A percentile compares a stretch with the other conserved stretches of the same genome.
Conservation (phyloP, 2,888 invertebrate genomes). For the Spialia ferax region DNA sequence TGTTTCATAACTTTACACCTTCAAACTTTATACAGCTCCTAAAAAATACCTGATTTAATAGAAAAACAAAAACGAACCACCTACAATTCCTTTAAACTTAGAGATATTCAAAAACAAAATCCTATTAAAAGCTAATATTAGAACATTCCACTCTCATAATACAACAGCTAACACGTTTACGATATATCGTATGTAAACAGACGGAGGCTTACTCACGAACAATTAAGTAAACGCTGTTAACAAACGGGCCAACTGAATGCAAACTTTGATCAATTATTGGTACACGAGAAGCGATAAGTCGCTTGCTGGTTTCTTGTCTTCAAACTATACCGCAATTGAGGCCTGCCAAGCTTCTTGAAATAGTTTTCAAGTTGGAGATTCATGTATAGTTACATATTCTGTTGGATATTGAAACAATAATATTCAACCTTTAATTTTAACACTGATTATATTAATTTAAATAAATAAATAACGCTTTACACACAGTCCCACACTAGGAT, state of each 20-base stretch:
- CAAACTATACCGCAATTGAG: conserved; percentile 35
- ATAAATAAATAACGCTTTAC: no score
- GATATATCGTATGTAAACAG: conserved; percentile 32
- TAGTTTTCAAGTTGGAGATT: neutral
- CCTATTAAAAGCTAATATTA: no score
- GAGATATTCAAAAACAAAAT: no score
- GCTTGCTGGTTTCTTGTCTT: conserved; percentile 25
- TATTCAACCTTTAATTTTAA: neutral
- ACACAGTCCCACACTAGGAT: no score
- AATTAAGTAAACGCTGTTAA: conserved; percentile 52
- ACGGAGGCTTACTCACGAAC: conserved; percentile 46
- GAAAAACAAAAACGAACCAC: no score
- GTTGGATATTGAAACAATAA: neutral
- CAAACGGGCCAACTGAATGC: conserved; percentile 51
- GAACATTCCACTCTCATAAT: no score
- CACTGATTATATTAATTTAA: neutral
- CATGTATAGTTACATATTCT: neutral
- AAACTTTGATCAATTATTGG: conserved; percentile 52
- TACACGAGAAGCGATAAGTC: conserved; percentile 44
- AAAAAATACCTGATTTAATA: no score
- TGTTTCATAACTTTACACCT: no score
- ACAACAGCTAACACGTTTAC: conserved; percentile 31
- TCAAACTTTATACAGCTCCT: no score
- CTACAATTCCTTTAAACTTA: no score
- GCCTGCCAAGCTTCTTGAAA: conserved; percentile 27